Base-by-base conservation (phyloP, 2,797 vertebrate species). In the Pseudochirops corinnae region DNA sequence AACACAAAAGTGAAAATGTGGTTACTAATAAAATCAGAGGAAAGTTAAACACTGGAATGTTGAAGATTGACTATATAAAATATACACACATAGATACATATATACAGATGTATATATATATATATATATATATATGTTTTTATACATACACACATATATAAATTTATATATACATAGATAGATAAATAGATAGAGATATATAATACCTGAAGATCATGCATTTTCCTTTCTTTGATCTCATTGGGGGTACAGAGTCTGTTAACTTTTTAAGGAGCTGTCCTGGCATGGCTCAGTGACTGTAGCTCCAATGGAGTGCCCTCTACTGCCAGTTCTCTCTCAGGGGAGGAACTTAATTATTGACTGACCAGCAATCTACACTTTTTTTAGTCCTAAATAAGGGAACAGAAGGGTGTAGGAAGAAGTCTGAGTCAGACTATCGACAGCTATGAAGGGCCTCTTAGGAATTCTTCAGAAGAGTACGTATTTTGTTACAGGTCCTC, bases 401-500 rank as follows among this genome's bases (percentile, higher is more conserved):
- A 95, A 74, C 52, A 95, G 91, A 93, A 95, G 11, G 4, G 5
- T 60, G 26, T 58, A 90, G n/a, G 91, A 95, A 90, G 50, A 95
- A 95, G 90, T 96, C 57, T 52, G 55, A 50, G 56, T 5, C 28
- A 92, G 82, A 26, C 33, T 4, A 3, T 58, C 62, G 39, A 97
- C 92, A 90, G 46, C 93, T 95, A 97, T 87, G 50, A 96, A 90
- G 55, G 56, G 58, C 16, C 55, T 55, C 94, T 95, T 90, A 93
- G 56, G 53, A 12, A 94, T 96, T 95, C 92, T 94, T 50, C n/a
- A 92, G 55, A 94, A 94, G 28, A 95, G 92, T 91, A 94, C 55
- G 10, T 55, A 90, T 95, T 97, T 26, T 96, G 94, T 93, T 95
- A 60, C 31, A 93, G 95, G 82, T 56, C 46, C 96, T 95, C 95